A percentile compares a stretch with the other conserved stretches of the same genome.
Conservation (phyloP, 2,113 vertebrate species). For the Gymnarchus niloticus region DNA sequence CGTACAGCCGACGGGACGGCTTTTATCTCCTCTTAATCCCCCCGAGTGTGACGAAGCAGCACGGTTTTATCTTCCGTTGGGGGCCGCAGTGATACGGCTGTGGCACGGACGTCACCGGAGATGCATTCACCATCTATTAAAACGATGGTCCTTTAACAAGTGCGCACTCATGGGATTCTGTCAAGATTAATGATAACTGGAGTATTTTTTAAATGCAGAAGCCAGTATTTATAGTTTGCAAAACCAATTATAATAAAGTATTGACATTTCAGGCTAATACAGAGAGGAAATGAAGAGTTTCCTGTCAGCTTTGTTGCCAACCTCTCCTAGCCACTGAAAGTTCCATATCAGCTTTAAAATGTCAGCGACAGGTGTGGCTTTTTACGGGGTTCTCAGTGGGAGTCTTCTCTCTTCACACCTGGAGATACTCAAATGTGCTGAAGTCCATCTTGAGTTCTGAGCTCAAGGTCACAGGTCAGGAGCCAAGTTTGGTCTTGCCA, state of each 20-base stretch:
- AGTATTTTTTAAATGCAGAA: background rate
- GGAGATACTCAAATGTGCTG: background rate
- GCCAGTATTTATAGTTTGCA: background rate
- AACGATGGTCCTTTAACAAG: background rate
- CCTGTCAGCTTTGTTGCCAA: background rate
- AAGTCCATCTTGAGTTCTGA: background rate
- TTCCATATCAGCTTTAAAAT: background rate
- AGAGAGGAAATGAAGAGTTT: background rate
- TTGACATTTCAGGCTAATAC: background rate
- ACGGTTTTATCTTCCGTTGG: background rate
- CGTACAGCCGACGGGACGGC: background rate
- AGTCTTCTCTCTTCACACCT: background rate
- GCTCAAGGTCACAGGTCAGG: background rate
- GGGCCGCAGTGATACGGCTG: conserved; percentile 1
- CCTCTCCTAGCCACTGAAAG: background rate
- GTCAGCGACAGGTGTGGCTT: background rate
- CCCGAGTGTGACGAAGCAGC: conserved; percentile 9
- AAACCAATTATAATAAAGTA: background rate
- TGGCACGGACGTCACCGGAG: background rate
- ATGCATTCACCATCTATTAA: background rate
- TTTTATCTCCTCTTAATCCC: conserved; percentile 18
- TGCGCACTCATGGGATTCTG: background rate
- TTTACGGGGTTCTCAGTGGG: background rate
- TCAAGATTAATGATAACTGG: background rate
- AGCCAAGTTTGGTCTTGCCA: background rate